Percentiles rank a stretch among this genome's conserved stretches.
Conservation (phyloP, 2,888 invertebrate species). For the Aporophyla lueneburgensis region DNA sequence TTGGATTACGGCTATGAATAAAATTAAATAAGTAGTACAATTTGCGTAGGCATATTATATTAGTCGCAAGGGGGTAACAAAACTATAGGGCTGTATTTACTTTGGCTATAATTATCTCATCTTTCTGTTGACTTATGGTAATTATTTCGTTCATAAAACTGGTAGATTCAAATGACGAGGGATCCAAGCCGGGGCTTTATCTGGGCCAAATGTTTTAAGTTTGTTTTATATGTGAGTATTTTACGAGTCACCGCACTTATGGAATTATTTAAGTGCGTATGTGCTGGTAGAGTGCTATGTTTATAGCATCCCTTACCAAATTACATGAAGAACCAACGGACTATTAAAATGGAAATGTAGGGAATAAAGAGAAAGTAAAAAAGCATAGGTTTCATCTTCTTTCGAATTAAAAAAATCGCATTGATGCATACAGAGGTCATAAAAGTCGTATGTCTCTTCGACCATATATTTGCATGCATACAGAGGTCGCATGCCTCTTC, state of each 20-base stretch:
- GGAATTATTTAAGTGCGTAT: slow-evolving; percentile 66
- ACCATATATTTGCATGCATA: background rate
- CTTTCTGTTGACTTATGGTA: slow-evolving; percentile 71
- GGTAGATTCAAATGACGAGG: slow-evolving; percentile 50
- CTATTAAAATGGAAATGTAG: slow-evolving; percentile 5
- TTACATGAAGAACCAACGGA: slow-evolving; percentile 31
- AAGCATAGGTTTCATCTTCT: background rate
- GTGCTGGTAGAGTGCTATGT: slow-evolving; percentile 45
- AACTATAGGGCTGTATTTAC: slow-evolving; percentile 65
- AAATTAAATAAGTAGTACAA: slow-evolving; percentile 44
- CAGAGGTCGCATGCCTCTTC: background rate
- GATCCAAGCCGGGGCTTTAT: slow-evolving; percentile 7
- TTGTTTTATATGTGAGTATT: slow-evolving; percentile 70
- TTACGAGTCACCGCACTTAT: slow-evolving; percentile 69
- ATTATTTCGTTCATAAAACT: slow-evolving; percentile 74
- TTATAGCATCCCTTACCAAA: slow-evolving; percentile 46
- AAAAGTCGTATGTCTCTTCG: background rate
- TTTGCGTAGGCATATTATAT: slow-evolving; percentile 48
- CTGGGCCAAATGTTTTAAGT: slow-evolving; percentile 56
- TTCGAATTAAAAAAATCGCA: background rate
- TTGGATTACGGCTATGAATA: slow-evolving; percentile 48
- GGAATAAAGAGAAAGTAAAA: slow-evolving; percentile 1
- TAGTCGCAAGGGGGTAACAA: slow-evolving; percentile 59
- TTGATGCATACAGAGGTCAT: background rate
- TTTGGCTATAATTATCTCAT: slow-evolving; percentile 71